Percentiles rank a stretch among this genome's conserved stretches.
These are phyloP conservation scores for Barypeithes pellucidus DNA, from an alignment of 2,888 invertebrate genomes.

Conservation along the genomic window DNA sequence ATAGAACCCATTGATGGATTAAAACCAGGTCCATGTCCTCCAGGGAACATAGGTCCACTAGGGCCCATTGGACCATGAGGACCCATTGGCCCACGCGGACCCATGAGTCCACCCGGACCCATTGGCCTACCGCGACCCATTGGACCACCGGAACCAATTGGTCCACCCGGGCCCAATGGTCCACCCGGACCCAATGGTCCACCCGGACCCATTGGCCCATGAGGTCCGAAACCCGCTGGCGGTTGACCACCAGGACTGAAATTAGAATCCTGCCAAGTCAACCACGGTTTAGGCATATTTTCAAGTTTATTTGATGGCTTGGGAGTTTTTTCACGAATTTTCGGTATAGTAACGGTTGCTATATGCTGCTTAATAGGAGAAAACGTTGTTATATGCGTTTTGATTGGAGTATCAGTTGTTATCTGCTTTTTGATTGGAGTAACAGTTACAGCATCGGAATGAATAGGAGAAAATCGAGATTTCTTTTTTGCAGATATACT, in stretches of 20 bases:
- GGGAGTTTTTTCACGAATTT: background rate
- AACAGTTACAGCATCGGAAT: background rate
- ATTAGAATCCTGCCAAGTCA: background rate
- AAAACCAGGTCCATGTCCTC: background rate
- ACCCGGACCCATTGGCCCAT: background rate
- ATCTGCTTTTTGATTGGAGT: background rate
- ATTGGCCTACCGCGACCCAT: too few species aligned
- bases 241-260: background rate
- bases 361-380: background rate
- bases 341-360: background rate
- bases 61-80: too few species aligned
- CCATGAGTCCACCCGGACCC: too few species aligned
- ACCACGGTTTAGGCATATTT: background rate
- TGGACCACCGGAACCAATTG: background rate
- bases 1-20: background rate
- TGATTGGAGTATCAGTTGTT: background rate
- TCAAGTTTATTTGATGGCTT: background rate
- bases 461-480: slow-evolving; percentile 6
- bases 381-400: background rate
- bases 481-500: background rate
- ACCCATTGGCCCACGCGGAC: too few species aligned
- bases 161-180: background rate
- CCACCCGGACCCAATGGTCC: background rate
- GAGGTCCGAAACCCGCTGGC: background rate
- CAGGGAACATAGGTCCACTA: too few species aligned